phyloP scores from a whole-genome alignment of 2,888 invertebrate species.

The Patella pellucida region DNA sequence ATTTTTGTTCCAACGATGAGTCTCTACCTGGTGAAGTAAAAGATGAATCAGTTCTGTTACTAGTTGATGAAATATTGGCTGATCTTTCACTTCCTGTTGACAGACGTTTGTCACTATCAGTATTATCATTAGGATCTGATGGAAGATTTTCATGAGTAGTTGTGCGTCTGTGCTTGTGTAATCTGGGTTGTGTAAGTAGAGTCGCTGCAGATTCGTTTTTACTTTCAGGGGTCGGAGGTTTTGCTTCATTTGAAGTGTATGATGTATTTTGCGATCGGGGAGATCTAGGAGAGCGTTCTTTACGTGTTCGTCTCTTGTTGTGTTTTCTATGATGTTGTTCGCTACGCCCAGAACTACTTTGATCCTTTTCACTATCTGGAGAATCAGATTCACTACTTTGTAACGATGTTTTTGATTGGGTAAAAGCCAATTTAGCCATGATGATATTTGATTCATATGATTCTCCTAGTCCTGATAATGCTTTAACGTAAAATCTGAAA shows the following conservation, averaged over 20 bases:
- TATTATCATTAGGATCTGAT: conserved; percentile 33
- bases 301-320: neutral
- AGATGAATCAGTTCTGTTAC: conserved; percentile 20
- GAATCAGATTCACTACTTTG: neutral
- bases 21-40: conserved; percentile 6
- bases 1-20: conserved; percentile 10
- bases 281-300: neutral
- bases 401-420: neutral
- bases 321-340: conserved; percentile 34
- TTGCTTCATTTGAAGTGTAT: neutral
- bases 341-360: conserved; percentile 28
- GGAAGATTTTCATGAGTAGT: conserved; percentile 32
- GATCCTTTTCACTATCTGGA: conserved; percentile 54
- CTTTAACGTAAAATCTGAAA: conserved; percentile 63
- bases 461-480: conserved; percentile 65
- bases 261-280: neutral
- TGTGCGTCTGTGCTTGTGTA: conserved; percentile 51
- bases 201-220: conserved; percentile 33
- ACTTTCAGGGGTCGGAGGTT: neutral
- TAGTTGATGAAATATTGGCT: conserved; percentile 3
- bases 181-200: conserved; percentile 48
- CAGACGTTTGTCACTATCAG: conserved; percentile 26
- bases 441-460: conserved; percentile 62
- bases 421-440: conserved; percentile 49
- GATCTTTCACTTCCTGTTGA: neutral